Base-by-base conservation (phyloP, 2,113 vertebrate genomes). In the Carollia perspicillata region DNA sequence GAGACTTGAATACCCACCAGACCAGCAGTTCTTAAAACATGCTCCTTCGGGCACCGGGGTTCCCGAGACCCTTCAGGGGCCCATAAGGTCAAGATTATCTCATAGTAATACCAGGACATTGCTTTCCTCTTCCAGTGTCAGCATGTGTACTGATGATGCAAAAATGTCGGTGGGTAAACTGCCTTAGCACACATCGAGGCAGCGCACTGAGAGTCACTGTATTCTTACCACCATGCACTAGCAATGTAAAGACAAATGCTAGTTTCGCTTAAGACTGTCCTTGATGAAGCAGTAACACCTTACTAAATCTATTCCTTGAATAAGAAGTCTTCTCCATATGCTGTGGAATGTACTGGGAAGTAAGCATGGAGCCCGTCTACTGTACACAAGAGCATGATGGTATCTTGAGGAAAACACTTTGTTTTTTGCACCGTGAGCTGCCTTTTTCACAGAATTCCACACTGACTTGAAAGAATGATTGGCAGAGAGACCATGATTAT, bases 81-180 rank as follows among this genome's bases (percentile, higher is more conserved):
- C 28, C 55, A n/a, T 22, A 95, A 58, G 13, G 22, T 86, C 72
- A 97, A 84, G 89, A 77, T 74, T 69, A 96, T 85, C 60, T 95
- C 55, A 72, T 66, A 28, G 63, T 74, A 66, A n/a, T 65, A 83
- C 44, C 33, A 68, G 95, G 49, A 20, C 55, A 30, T 11, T 77
- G 10, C 86, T 81, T 81, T 85, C 28, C 49, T 84, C 84, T 87
- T 77, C 63, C 42, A 16, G 12, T n/a, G 26, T 90, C 66, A 92
- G 23, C 49, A 58, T 90, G 79, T 86, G n/a, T 14, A 40, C 72
- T 85, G 44, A 95, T 6, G 71, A 13, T 22, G 12, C 5, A 88
- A 91, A 92, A 86, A 44, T 42, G 16, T 2, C 58, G 3, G 8
- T 30, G 26, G 37, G 23, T 93, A 90, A 95, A 74, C 10, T 44